Evolutionary conservation across 2,888 invertebrate genomes (phyloP).

Genomic region (Nomada fucata): DNA sequence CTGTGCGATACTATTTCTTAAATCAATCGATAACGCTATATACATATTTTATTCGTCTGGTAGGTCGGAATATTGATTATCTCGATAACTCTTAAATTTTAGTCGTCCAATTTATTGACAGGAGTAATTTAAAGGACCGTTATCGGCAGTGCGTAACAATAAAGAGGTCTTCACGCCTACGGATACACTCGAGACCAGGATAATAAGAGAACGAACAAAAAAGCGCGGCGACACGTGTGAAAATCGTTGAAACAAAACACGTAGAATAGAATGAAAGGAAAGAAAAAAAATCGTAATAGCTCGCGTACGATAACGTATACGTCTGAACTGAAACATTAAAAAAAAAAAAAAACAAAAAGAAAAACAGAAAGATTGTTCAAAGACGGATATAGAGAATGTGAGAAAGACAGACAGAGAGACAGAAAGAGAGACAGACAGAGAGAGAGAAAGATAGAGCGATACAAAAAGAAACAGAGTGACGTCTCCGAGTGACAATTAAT

Average conservation of each 20-base stretch:
- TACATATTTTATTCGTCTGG: neutral
- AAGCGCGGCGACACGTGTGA: conserved; percentile 51
- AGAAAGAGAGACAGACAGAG: conserved; percentile 44
- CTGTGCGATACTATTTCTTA: neutral
- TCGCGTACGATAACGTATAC: conserved; percentile 53
- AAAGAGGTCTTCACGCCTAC: conserved; percentile 51
- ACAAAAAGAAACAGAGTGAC: conserved; percentile 59
- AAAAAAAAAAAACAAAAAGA: conserved; percentile 50
- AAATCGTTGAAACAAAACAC: conserved; percentile 59
- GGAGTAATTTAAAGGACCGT: conserved; percentile 19
- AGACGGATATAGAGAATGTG: conserved; percentile 46
- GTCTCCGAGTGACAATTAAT: conserved; percentile 69
- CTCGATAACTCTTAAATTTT: neutral
- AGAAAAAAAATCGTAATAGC: conserved; percentile 18
- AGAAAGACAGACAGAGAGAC: conserved; percentile 50
- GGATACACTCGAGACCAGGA: conserved; percentile 69
- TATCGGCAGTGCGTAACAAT: conserved; percentile 40
- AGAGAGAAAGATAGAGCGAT: conserved; percentile 55
- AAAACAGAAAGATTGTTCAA: conserved; percentile 75
- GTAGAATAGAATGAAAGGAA: conserved; percentile 70
- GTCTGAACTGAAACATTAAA: conserved; percentile 60
- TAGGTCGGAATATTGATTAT: neutral
- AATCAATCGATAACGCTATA: neutral
- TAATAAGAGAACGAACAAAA: conserved; percentile 53
- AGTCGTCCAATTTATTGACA: neutral